Evolutionary conservation across 2,888 invertebrate species (phyloP).

Genomic region (Adelognathus sp.): DNA sequence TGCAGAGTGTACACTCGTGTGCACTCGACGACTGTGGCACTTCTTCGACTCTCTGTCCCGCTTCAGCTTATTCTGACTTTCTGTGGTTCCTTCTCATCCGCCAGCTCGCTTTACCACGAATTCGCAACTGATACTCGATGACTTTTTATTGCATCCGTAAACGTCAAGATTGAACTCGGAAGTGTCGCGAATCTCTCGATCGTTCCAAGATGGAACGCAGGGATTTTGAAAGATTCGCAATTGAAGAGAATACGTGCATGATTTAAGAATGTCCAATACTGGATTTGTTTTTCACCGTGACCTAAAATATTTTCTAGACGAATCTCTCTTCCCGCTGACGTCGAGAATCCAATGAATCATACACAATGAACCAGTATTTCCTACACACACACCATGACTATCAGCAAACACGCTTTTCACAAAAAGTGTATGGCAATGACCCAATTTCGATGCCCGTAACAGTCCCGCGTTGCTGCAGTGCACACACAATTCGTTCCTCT

Average conservation of each 20-base stretch:
- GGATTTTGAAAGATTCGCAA: not conserved
- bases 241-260: not conserved
- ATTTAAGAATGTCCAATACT: not conserved
- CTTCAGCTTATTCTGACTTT: conserved; percentile 3
- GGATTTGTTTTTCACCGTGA: not conserved
- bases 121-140: conserved; percentile 67
- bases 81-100: conserved; percentile 44
- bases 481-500: conserved; percentile 33
- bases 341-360: conserved; percentile 13
- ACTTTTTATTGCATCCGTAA: conserved; percentile 66
- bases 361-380: conserved; percentile 5
- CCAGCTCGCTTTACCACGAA: conserved; percentile 65
- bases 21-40: conserved; percentile 5
- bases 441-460: conserved; percentile 47
- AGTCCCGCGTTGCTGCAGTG: conserved; percentile 23
- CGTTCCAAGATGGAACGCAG: not conserved
- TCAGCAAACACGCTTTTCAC: conserved; percentile 25
- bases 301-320: not conserved
- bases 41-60: conserved; percentile 14
- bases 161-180: conserved; percentile 55
- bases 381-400: not conserved
- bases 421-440: conserved; percentile 53
- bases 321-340: conserved; percentile 35
- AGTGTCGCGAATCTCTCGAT: conserved; percentile 60
- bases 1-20: conserved; percentile 48